Conservation (phyloP, 1,140 invertebrate species). For the Andricus grossulariae region DNA sequence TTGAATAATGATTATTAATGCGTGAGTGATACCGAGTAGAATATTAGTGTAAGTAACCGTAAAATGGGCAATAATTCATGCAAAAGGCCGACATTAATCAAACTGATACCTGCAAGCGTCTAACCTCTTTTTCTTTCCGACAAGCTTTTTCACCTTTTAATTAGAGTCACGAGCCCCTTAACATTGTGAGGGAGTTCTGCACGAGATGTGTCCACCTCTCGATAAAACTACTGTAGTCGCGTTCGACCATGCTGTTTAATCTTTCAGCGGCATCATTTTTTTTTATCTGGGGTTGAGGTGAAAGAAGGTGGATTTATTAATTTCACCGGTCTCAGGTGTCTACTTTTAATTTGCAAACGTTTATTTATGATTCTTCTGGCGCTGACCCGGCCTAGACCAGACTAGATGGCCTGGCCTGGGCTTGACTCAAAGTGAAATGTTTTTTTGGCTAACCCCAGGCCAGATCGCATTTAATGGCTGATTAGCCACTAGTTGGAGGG, state of each 20-base stretch:
- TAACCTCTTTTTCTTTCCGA: conserved; percentile 48
- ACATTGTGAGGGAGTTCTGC: conserved; percentile 48
- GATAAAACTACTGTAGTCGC: conserved; percentile 51
- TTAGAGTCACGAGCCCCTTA: conserved; percentile 58
- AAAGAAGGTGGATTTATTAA: background rate
- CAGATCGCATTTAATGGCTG: no score
- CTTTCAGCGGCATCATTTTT: conserved; percentile 54
- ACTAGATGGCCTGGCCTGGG: no score
- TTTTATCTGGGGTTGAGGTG: conserved; percentile 34
- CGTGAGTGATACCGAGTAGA: background rate
- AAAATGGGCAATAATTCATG: conserved; percentile 54
- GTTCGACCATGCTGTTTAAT: conserved; percentile 56
- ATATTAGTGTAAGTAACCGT: conserved; percentile 39
- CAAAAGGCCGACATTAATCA: conserved; percentile 56
- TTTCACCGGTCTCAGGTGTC: background rate
- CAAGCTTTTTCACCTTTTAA: conserved; percentile 59
- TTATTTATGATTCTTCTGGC: no score
- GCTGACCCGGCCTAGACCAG: no score
- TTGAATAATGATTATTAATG: background rate
- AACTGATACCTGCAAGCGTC: conserved; percentile 55
- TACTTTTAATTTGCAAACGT: background rate
- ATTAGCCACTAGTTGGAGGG: no score
- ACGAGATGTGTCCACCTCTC: conserved; percentile 48
- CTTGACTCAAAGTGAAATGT: no score
- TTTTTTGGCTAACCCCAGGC: no score